Evolutionary conservation across 2,797 vertebrate genomes (phyloP).

Genomic region (Esox masquinongy): DNA sequence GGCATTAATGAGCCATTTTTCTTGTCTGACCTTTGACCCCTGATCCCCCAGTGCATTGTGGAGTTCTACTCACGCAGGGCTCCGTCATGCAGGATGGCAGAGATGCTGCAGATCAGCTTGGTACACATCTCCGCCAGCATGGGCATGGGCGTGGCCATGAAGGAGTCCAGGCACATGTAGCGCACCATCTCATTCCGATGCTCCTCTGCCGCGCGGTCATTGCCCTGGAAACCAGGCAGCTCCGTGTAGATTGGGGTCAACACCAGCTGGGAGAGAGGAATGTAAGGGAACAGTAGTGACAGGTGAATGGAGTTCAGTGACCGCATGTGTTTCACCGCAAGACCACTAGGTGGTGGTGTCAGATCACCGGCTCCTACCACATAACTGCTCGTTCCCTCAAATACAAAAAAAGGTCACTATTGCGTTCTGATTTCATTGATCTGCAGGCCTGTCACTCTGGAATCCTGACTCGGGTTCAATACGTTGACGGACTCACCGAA

Average conservation of each 20-base stretch:
- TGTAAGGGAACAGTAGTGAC: background rate
- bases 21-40: background rate
- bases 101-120: conserved; percentile 85
- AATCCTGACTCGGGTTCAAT: background rate
- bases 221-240: conserved; percentile 79
- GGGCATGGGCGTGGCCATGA: conserved; percentile 74
- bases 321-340: too few species aligned
- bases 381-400: background rate
- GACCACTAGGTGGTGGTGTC: conserved; percentile 34
- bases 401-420: background rate
- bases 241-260: conserved; percentile 80
- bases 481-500: conserved; percentile 77
- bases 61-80: conserved; percentile 76
- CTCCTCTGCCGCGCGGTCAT: conserved; percentile 51
- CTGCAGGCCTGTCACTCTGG: background rate
- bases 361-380: background rate
- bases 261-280: conserved; percentile 68
- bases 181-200: conserved; percentile 78
- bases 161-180: conserved; percentile 85
- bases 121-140: conserved; percentile 77
- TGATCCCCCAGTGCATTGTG: background rate
- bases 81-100: conserved; percentile 77
- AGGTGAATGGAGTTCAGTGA: background rate
- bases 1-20: background rate
- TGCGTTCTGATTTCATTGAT: background rate